phyloP scores from a whole-genome alignment of 2,797 vertebrate genomes.

The Sebastes taczanowskii region DNA sequence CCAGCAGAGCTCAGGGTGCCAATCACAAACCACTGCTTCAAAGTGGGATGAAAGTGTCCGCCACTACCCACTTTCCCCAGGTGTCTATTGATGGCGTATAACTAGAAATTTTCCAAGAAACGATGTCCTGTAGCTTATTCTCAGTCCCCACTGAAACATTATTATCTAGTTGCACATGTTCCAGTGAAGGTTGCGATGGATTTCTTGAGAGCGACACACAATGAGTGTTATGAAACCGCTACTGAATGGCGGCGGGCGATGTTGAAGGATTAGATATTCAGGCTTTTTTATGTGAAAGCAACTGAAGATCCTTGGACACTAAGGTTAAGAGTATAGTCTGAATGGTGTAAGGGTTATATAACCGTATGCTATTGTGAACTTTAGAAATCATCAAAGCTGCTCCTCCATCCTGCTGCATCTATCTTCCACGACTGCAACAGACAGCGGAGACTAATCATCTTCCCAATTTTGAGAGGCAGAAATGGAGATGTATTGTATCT shows the following conservation, averaged over 20 bases:
- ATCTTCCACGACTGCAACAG: neutral
- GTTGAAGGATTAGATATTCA: neutral
- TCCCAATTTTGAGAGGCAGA: neutral
- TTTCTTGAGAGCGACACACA: conserved; percentile 29
- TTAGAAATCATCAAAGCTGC: neutral
- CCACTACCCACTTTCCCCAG: neutral
- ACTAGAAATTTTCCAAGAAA: neutral
- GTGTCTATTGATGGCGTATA: neutral
- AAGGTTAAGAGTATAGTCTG: conserved; percentile 2
- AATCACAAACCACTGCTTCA: neutral
- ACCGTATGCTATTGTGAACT: conserved; percentile 8
- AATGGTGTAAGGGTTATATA: conserved; percentile 33
- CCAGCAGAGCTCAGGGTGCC: neutral
- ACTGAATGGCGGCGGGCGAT: conserved; percentile 4
- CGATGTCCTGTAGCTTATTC: neutral
- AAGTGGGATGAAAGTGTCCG: neutral
- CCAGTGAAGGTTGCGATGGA: neutral
- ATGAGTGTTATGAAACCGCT: conserved; percentile 29
- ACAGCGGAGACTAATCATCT: neutral
- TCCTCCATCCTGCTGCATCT: neutral
- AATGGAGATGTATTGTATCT: neutral
- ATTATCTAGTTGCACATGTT: neutral
- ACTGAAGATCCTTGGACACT: conserved; percentile 24
- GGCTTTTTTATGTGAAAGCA: neutral
- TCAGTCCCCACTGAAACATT: neutral